Evolutionary conservation across 1,140 invertebrate genomes (phyloP).

Genomic region (Nasonia giraulti): DNA sequence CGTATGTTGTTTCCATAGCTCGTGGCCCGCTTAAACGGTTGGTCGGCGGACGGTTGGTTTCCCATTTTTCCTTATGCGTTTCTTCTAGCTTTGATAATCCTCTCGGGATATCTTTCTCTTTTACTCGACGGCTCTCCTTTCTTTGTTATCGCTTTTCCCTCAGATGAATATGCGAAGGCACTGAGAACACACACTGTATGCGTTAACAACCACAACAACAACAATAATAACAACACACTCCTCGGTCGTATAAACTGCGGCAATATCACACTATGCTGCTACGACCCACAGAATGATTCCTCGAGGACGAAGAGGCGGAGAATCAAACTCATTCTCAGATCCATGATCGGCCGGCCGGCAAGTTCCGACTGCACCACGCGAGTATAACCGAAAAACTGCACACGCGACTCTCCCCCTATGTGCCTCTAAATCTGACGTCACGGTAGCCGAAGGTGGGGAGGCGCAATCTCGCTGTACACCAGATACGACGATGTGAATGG

Average conservation of each 20-base stretch:
- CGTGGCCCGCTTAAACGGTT: constrained; percentile 78
- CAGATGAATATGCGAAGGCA: too few species aligned
- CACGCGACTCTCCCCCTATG: constrained; percentile 57
- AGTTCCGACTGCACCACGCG: constrained; percentile 54
- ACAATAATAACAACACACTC: not conserved
- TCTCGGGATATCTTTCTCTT: constrained; percentile 34
- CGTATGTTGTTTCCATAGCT: constrained; percentile 70
- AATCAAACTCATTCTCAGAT: not conserved
- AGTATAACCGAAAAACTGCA: constrained; percentile 63
- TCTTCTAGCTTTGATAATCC: constrained; percentile 1
- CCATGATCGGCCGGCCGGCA: constrained; percentile 41
- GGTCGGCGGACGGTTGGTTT: constrained; percentile 82
- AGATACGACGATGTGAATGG: not conserved
- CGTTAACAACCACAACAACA: not conserved
- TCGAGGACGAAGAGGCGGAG: too few species aligned
- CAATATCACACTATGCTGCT: not conserved
- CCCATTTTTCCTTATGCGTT: constrained; percentile 75
- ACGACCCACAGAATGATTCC: too few species aligned
- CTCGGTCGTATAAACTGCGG: not conserved
- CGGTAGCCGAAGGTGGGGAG: not conserved
- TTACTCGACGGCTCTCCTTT: not conserved
- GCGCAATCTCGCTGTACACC: not conserved
- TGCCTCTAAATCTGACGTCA: constrained; percentile 21
- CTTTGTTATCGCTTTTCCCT: too few species aligned
- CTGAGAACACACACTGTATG: too few species aligned